Base-by-base conservation (phyloP, 2,113 vertebrate species). In the Rhineura floridana region DNA sequence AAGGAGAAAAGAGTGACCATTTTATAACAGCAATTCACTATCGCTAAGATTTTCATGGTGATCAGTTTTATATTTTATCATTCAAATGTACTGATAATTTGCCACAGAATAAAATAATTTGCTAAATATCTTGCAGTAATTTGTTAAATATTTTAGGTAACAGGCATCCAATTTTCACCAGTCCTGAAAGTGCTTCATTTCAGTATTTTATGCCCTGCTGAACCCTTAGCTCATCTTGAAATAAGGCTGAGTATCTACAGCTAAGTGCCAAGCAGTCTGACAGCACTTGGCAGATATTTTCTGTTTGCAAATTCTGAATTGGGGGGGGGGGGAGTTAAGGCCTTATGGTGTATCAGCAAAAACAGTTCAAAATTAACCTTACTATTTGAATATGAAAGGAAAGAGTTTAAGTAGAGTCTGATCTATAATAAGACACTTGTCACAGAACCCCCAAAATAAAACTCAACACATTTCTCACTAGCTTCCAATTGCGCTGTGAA, bases 401-500 rank as follows among this genome's bases (percentile, higher is more conserved):
- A n/a, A 13, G 25, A 48, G 6, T 50, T 84, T 25, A 70, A 83
- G 46, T 44, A 63, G 39, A 76, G 76, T 76, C 3, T 42, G 55
- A 73, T 42, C 36, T 55, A n/a, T 30, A 48, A 84, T 55, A 80
- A 39, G 30, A 48, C 88, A 65, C 90, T 48, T 59, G 55, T 19
- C 17, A 59, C 55, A 59, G 55, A 19, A 59, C 55, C 55, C 17
- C 55, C 17, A 19, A 19, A 48, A 52, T 12, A 69, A 81, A 81
- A 86, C 89, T 48, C 36, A 11, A 52, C 86, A 42, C 8, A 52
- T 44, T 90, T 89, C 23, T 39, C 86, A 87, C 67, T 78, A 72
- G 83, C 76, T 87, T 90, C 79, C 75, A 83, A 67, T 82, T 52
- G 59, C 62, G 92, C 87, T 83, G 90, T 90, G 87, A 91, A 88